Base-by-base conservation (phyloP, 2,888 invertebrate species). In the Dysmachus trigonus region DNA sequence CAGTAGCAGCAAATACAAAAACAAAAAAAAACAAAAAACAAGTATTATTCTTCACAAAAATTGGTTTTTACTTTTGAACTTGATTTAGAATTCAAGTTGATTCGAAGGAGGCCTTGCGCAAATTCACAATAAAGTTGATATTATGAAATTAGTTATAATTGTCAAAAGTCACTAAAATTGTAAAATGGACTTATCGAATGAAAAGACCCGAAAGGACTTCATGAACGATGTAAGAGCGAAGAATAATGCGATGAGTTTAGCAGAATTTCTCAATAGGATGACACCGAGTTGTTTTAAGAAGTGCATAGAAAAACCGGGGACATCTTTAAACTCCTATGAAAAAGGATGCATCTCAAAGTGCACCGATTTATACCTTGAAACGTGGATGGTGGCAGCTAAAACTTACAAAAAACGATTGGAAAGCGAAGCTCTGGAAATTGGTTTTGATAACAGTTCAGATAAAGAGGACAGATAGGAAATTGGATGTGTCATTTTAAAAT, bases 301-400 rank as follows among this genome's bases (percentile, higher is more conserved):
- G 51, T 85, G 85, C 53, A 33, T 85, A 22, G 35, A 30, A n/a
- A 85, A 85, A 62, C 85, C 85, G 1, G 85, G 85, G 2, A 10
- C 35, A 62, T 2, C 33, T 13, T 35, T 85, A 53, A 51, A 31
- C 22, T 76, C 85, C 6, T 85, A 85, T 33, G 85, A 85, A 47
- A 85, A 76, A 15, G 53, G 31, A 18, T 85, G 85, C 31, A 53
- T 85, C 6, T 8, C 27, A 22, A 47, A 53, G 6, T 85, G 85
- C 22, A 85, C 76, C 8, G 85, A 85, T 85, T 31, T 85, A 6
- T 76, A 85, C 35, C 53, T 85, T 15, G 85, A 85, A 53, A 76
- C 76, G 0, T 76, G 85, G 85, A 33, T 53, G 31, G 47, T 85
- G 18, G 74, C 38, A 35, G 85, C 85, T 1, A 76, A n/a, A 35